phyloP scores from a whole-genome alignment of 1,140 invertebrate genomes.

The Elysia chlorotica region DNA sequence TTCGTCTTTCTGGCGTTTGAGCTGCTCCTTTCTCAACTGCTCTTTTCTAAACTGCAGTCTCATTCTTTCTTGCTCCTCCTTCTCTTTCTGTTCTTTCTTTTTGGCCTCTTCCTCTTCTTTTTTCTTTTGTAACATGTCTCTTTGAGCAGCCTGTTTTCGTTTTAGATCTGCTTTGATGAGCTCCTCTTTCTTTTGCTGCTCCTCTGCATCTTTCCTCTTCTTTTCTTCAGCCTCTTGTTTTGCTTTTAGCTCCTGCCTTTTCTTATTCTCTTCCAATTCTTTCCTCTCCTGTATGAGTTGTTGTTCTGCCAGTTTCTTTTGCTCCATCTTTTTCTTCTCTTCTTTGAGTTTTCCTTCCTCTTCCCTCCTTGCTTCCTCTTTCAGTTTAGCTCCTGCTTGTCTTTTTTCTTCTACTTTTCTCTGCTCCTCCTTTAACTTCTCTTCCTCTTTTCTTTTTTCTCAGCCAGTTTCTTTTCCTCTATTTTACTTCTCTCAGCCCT shows the following conservation, averaged over 20 bases:
- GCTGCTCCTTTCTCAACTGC: conserved; percentile 8
- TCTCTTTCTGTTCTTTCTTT: neutral
- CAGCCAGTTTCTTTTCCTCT: neutral
- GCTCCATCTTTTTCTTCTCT: neutral
- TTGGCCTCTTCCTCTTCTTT: neutral
- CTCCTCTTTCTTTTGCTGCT: neutral
- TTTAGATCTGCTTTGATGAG: neutral
- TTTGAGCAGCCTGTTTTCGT: neutral
- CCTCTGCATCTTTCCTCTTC: too few species aligned
- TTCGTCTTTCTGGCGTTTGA: neutral
- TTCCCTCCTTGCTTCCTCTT: neutral
- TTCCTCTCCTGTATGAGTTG: neutral
- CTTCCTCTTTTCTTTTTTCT: neutral
- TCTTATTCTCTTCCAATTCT: neutral
- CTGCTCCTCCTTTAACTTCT: neutral
- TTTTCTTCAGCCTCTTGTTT: neutral
- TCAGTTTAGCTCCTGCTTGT: neutral
- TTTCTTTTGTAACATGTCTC: neutral
- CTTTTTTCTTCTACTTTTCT: neutral
- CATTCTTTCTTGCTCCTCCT: neutral
- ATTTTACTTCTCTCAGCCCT: neutral
- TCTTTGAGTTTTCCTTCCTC: neutral
- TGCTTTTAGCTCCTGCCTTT: neutral
- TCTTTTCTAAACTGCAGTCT: conserved; percentile 9
- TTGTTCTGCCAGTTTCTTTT: neutral